These are phyloP conservation scores for Balearica regulorum DNA, from an alignment of 2,797 vertebrate species.

Conservation along the genomic window DNA sequence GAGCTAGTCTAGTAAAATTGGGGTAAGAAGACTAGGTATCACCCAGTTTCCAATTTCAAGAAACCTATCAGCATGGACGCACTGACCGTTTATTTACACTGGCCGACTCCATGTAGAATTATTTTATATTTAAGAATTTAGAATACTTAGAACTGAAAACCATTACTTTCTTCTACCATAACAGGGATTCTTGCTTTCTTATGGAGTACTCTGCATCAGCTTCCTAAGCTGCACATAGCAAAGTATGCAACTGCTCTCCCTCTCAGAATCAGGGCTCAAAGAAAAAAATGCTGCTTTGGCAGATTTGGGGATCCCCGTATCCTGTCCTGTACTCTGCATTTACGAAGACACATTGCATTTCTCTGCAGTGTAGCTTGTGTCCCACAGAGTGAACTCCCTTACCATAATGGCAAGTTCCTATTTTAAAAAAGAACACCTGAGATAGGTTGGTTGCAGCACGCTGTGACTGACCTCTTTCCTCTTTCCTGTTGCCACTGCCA, in stretches of 20 bases:
- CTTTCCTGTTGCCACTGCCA: background rate
- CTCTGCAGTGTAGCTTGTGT: background rate
- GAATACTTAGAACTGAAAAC: background rate
- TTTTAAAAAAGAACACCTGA: slow-evolving; percentile 30
- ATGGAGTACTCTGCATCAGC: background rate
- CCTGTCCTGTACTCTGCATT: background rate
- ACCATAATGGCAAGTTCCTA: background rate
- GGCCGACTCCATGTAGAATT: background rate
- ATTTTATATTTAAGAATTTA: background rate
- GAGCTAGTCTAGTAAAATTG: background rate
- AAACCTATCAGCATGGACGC: background rate
- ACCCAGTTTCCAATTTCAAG: background rate
- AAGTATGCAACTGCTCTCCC: background rate
- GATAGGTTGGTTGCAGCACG: background rate
- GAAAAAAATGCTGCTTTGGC: background rate
- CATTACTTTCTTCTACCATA: background rate
- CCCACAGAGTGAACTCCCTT: background rate
- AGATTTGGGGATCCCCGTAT: background rate
- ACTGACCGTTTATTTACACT: background rate
- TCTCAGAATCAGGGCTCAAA: background rate
- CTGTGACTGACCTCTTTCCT: background rate
- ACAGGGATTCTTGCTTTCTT: background rate
- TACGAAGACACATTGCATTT: background rate
- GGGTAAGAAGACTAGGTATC: background rate
- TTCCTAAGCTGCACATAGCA: background rate